Base-by-base conservation (phyloP, 2,113 vertebrate genomes). In the Strigops habroptila region DNA sequence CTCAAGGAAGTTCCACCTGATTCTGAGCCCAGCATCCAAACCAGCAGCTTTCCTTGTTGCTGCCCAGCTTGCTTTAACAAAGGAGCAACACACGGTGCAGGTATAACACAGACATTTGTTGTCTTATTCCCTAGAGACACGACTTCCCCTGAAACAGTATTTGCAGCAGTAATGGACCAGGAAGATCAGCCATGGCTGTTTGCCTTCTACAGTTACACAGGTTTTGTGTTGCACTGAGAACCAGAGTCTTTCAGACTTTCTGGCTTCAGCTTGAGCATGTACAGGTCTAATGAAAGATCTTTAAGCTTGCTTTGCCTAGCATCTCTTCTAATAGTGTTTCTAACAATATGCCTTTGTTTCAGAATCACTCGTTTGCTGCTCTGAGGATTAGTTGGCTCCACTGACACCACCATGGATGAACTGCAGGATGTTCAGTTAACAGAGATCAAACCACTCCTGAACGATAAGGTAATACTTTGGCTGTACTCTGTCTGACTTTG, bases 381-480 rank as follows among this genome's bases (percentile, higher is more conserved):
- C 91, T 76, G 86, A 88, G 80, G 89, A 33, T 78, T 86, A 65
- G 48, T 4, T 43, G 11, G 49, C 64, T 90, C 82, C 60, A 71
- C 21, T 81, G 55, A 80, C 30, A 57, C 83, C 81, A 97, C 90
- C 90, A 99, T 99, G 99, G 99, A 99, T 65, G 99, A 99, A 95
- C 98, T 99, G 84, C 99, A 99, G 96, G 99, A 99, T 89, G 99
- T 99, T 91, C 99, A 99, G 96, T 90, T 99, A 96, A 99, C 99
- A 55, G 99, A 99, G 97, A 99, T 99, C 97, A 99, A 99, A 95
- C 99, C 99, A 0, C 99, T 99, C 49, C 98, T 99, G 95, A 99
- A 99, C 18, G 98, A 99, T 90, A 99, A 99, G 98, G 99, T 99
- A 97, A 98, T 57, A 44, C 65, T 76, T 60, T 39, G 30, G 90